phyloP scores from a whole-genome alignment of 2,797 vertebrate genomes.

The Coregonus ussuriensis region DNA sequence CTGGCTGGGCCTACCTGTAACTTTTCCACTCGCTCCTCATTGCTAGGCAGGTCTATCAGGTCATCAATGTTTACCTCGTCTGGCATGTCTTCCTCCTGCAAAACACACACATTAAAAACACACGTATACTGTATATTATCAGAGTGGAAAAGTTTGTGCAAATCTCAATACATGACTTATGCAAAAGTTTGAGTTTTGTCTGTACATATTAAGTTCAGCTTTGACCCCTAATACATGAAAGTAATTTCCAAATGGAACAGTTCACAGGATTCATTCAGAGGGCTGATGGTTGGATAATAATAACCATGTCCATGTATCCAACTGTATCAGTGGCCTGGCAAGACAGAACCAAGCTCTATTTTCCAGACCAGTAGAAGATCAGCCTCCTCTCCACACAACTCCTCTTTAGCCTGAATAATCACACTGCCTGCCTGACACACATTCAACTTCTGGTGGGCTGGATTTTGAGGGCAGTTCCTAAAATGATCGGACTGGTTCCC shows the following conservation, averaged over 20 bases:
- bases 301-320: slow-evolving; percentile 35
- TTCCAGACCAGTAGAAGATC: slow-evolving; percentile 37
- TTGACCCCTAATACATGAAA: not conserved
- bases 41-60: slow-evolving; percentile 78
- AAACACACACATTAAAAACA: slow-evolving; percentile 17
- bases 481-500: not conserved
- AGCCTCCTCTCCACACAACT: slow-evolving; percentile 23
- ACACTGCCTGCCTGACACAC: slow-evolving; percentile 21
- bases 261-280: not conserved
- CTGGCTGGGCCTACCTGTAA: slow-evolving; percentile 73
- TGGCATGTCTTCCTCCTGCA: slow-evolving; percentile 80
- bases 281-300: slow-evolving; percentile 26
- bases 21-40: slow-evolving; percentile 73
- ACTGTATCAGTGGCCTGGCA: slow-evolving; percentile 49
- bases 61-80: slow-evolving; percentile 89
- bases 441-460: not conserved
- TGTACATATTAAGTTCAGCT: not conserved
- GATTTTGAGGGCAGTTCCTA: not conserved
- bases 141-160: not conserved
- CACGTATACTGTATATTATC: not conserved
- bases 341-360: slow-evolving; percentile 60
- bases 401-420: slow-evolving; percentile 10
- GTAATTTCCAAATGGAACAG: not conserved
- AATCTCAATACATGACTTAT: not conserved
- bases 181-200: too few species aligned